Base-by-base conservation (phyloP, 2,113 vertebrate species). In the Tragelaphus strepsiceros region DNA sequence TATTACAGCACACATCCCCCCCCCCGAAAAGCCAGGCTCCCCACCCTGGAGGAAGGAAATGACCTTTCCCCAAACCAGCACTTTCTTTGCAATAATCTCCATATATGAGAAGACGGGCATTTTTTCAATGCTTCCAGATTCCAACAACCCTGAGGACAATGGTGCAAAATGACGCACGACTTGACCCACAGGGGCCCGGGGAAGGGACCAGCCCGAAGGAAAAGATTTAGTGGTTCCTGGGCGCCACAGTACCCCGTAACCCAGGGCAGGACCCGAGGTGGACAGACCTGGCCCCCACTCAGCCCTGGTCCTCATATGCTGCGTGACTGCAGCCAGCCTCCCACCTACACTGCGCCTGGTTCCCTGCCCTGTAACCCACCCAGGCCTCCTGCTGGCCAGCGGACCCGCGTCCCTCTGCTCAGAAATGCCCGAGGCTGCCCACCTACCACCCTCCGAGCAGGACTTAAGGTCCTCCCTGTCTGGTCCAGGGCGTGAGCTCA, bases 41-140 rank as follows among this genome's bases (percentile, higher is more conserved):
- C 94, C 90, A 19, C 96, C 97, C 96, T 89, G 0, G 0, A 95
- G 97, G 97, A 97, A 98, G 97, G 97, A 98, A 98, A 74, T 62
- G 54, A 88, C 83, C 95, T 96, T 96, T 91, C 84, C 94, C 62
- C 80, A 91, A 87, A 58, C 54, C 71, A 51, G 90, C 26, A 49
- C 84, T 91, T 62, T 86, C 86, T 87, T 21, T 46, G 78, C 80
- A 28, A 53, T 83, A 39, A 88, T 78, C 91, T 56, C 95, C 74
- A 49, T 46, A 5, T 49, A 78, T 9, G 77, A 88, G 77, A 54
- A 86, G n/a, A n/a, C n/a, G 32, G 78, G 84, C 61, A 64, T 84
- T 78, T 94, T 19, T 97, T 51, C 85, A 87, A 16, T 7, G 0
- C n/a, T 94, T 97, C 95, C 95, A 96, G 59, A 87, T 77, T 58